These are phyloP conservation scores for Enteromius argenteus DNA, from an alignment of 2,797 vertebrate genomes.

Conservation along the genomic window DNA sequence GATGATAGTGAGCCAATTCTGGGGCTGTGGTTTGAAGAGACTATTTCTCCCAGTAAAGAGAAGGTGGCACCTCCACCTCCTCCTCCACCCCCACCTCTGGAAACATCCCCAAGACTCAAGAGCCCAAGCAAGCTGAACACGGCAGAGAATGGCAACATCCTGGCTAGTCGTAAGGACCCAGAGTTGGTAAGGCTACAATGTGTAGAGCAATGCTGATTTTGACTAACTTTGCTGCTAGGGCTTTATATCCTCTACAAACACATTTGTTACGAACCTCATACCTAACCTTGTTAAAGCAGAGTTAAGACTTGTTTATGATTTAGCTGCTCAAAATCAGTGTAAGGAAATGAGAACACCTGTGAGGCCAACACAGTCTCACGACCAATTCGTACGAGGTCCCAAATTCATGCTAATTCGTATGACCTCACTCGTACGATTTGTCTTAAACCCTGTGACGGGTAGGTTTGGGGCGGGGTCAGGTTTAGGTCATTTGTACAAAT, in stretches of 20 bases:
- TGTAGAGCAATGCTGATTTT: neutral
- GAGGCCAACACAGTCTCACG: too few species aligned
- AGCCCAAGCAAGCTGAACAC: conserved; percentile 93
- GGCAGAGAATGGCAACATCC: conserved; percentile 95
- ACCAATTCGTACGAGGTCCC: too few species aligned
- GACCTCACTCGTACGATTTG: too few species aligned
- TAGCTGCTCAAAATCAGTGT: neutral
- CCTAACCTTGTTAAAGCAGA: neutral
- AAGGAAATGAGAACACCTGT: neutral
- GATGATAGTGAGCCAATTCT: conserved; percentile 99
- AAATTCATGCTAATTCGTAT: too few species aligned
- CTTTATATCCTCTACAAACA: neutral
- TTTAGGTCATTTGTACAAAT: too few species aligned
- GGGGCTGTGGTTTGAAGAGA: conserved; percentile 99
- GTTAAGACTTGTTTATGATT: neutral
- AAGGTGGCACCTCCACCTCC: conserved; percentile 93
- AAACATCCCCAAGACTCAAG: conserved; percentile 92
- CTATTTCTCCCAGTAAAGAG: conserved; percentile 97
- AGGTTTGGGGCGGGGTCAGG: too few species aligned
- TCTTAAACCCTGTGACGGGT: too few species aligned
- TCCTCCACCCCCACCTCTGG: conserved; percentile 90
- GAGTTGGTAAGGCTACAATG: conserved; percentile 86
- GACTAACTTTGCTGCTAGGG: neutral
- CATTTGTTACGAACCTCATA: neutral
- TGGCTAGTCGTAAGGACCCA: conserved; percentile 97